Base-by-base conservation (phyloP, 1,140 invertebrate genomes). In the Danaus melanippus region DNA sequence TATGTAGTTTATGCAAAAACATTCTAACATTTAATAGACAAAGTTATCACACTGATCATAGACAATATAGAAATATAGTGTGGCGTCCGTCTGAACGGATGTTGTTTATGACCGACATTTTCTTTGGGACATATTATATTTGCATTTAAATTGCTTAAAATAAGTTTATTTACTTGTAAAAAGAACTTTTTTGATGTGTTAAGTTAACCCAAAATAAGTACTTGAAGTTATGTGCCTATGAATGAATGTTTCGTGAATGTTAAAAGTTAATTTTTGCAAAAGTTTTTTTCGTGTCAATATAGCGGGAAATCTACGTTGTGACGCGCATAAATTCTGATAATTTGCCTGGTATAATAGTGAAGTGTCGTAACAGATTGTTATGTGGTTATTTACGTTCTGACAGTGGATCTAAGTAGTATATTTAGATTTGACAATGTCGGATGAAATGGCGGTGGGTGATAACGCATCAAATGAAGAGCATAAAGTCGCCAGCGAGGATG, bases 41-140 rank as follows among this genome's bases (percentile, higher is more conserved):
- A 32, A 32, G 21, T 32, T 4, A 32, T 32, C 21, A 32, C 21
- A 32, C 21, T 32, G 21, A 32, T 12, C 50, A 51, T 55, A 61
- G 50, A 66, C 46, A 60, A 43, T 56, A 49, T 72, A 76, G 64
- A 77, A 55, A 71, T 68, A 54, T 51, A 72, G 50, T 76, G 78
- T 84, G 76, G 82, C 80, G 77, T 85, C 21, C 79, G 60, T 73
- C 51, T 57, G 64, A 79, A 67, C 71, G 76, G 78, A 84, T 77
- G 66, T 85, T 86, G 80, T 81, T 86, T 79, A 83, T 85, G 79
- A 76, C 73, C 80, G 76, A 86, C 80, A 79, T 86, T 82, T 86
- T 83, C 71, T 60, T 76, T 69, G 68, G 64, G 60, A 72, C 68
- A 69, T 44, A 66, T 67, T 66, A 56, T 69, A 66, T 70, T 64